Percentiles rank a stretch among this genome's conserved stretches.
Conservation (phyloP, 2,113 vertebrate genomes). For the Corvus hawaiiensis region DNA sequence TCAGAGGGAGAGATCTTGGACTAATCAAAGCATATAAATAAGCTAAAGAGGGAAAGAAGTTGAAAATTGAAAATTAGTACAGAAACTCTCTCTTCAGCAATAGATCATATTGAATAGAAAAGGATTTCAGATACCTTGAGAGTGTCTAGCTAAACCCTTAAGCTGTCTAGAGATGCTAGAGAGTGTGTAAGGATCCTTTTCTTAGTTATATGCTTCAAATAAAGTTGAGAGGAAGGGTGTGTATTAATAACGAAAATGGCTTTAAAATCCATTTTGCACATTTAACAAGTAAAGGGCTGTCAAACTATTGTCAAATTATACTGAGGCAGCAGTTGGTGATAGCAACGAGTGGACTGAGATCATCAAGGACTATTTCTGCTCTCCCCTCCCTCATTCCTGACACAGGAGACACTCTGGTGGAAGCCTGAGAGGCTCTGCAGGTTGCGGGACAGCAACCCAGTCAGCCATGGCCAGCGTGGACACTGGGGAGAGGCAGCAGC, state of each 20-base stretch:
- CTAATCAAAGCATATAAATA: neutral
- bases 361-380: neutral
- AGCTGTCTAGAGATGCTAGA: neutral
- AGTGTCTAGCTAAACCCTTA: neutral
- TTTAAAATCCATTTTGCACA: neutral
- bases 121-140: neutral
- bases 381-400: neutral
- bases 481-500: neutral
- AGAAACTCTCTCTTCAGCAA: neutral
- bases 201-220: neutral
- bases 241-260: neutral
- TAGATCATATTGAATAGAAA: neutral
- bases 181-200: neutral
- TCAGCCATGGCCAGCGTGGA: accelerated
- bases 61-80: neutral
- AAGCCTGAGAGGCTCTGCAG: neutral
- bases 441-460: neutral
- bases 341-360: neutral
- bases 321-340: neutral
- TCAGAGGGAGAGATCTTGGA: neutral
- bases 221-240: neutral
- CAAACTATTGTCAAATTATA: neutral
- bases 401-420: accelerated
- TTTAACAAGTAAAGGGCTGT: neutral
- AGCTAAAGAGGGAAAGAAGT: neutral